Evolutionary conservation across 2,888 invertebrate genomes (phyloP).

Genomic region (Cheilosia impressa): DNA sequence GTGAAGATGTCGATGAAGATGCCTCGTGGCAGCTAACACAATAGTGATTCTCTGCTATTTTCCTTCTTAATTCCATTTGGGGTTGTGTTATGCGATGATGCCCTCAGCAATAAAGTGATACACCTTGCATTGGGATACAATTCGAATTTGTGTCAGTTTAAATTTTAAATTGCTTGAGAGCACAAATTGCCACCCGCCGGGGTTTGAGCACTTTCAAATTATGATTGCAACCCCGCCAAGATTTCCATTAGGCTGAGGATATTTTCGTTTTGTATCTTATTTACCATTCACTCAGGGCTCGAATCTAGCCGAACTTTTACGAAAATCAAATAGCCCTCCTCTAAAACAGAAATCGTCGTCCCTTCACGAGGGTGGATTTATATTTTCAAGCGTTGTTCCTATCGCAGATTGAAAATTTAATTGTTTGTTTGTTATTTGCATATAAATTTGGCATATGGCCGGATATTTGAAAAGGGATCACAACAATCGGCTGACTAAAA

Average conservation of each 20-base stretch:
- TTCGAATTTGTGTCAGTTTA: slow-evolving; percentile 66
- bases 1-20: slow-evolving; percentile 23
- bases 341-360: slow-evolving; percentile 25
- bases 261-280: slow-evolving; percentile 28
- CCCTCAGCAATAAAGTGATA: slow-evolving; percentile 9
- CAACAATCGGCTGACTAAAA: slow-evolving; percentile 26
- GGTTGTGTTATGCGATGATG: slow-evolving; percentile 7
- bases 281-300: slow-evolving; percentile 53
- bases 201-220: slow-evolving; percentile 21
- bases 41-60: slow-evolving; percentile 27
- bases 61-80: slow-evolving; percentile 30
- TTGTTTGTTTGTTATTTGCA: slow-evolving; percentile 82
- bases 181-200: slow-evolving; percentile 34
- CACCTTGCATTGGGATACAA: slow-evolving; percentile 38
- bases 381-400: background rate
- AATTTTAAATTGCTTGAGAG: slow-evolving; percentile 50
- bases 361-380: slow-evolving; percentile 19
- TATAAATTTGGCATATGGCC: slow-evolving; percentile 81
- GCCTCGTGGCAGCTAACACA: slow-evolving; percentile 50
- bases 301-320: slow-evolving; percentile 18
- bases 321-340: slow-evolving; percentile 36
- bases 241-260: slow-evolving; percentile 44
- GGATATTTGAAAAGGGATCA: slow-evolving; percentile 66
- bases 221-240: slow-evolving; percentile 53
- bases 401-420: slow-evolving; percentile 78